Conservation (phyloP, 2,797 vertebrate genomes). For the Chromobotia macracanthus region DNA sequence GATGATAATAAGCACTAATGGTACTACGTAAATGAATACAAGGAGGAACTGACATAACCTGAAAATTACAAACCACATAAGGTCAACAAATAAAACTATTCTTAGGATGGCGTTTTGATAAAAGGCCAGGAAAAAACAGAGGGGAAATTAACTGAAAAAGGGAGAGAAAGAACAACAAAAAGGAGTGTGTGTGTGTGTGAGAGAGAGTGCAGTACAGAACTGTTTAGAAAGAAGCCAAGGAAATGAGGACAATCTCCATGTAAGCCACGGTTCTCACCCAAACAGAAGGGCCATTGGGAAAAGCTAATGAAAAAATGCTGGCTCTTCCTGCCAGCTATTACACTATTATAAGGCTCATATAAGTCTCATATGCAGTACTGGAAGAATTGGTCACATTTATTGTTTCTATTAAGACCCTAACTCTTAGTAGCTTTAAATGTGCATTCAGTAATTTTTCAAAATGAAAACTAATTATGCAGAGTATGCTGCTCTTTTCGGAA, state of each 20-base stretch:
- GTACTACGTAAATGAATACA: constrained; percentile 17
- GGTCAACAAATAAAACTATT: constrained; percentile 47
- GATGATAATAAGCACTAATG: constrained; percentile 11
- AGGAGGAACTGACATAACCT: constrained; percentile 43
- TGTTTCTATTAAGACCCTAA: background rate
- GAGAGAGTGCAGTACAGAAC: no score
- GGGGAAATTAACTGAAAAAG: background rate
- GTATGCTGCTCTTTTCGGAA: no score
- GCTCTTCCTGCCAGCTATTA: constrained; percentile 27
- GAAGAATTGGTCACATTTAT: background rate
- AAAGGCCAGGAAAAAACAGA: constrained; percentile 35
- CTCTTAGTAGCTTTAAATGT: no score
- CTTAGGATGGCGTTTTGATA: constrained; percentile 49
- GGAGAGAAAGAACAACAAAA: constrained; percentile 55
- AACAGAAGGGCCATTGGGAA: constrained; percentile 34
- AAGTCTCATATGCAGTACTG: background rate
- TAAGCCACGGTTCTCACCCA: background rate
- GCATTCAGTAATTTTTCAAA: no score
- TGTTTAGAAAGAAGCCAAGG: constrained; percentile 49
- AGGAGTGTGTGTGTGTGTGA: no score
- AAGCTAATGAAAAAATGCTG: constrained; percentile 34
- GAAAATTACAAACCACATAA: constrained; percentile 48
- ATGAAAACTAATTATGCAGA: no score
- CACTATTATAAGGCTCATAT: background rate
- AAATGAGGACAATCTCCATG: constrained; percentile 41